Percentiles rank a stretch among this genome's conserved stretches.
Conservation (phyloP, 1,140 invertebrate species). For the Pseudomyrmex gracilis region DNA sequence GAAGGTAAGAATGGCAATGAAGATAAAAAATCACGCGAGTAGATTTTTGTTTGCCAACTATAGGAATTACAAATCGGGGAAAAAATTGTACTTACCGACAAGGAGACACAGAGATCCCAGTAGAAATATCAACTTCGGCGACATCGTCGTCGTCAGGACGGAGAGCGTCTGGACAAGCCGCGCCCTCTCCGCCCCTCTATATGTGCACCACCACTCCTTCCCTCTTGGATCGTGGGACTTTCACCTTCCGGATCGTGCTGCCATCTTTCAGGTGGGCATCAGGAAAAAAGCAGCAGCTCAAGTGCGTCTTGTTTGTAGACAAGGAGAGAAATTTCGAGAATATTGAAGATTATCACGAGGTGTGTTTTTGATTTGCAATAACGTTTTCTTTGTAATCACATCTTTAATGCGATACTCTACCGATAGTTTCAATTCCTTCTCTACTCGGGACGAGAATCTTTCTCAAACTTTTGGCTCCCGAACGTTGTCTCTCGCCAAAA, state of each 20-base stretch:
- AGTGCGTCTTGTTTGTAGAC: not conserved
- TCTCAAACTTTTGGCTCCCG: not conserved
- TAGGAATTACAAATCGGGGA: not conserved
- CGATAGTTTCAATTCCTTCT: too few relatives aligned
- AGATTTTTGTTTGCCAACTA: not conserved
- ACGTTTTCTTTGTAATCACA: too few relatives aligned
- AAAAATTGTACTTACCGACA: conserved; percentile 80
- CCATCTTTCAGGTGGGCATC: conserved; percentile 74
- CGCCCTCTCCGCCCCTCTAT: conserved; percentile 86
- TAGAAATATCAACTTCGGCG: conserved; percentile 82
- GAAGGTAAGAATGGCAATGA: not conserved
- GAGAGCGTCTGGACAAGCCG: conserved; percentile 85
- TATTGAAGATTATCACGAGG: not conserved
- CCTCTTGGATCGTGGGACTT: conserved; percentile 80
- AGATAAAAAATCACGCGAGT: not conserved
- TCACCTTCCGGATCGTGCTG: conserved; percentile 84
- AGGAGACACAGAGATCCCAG: conserved; percentile 81
- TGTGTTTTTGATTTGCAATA: not conserved
- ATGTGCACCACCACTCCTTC: conserved; percentile 84
- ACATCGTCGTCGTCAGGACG: conserved; percentile 82
- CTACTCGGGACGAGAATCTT: too few relatives aligned
- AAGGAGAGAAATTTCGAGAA: not conserved
- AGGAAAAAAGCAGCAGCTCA: not conserved
- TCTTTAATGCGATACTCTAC: too few relatives aligned
- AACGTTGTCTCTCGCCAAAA: not conserved